Conservation (phyloP, 2,113 vertebrate species). For the Dasyurus viverrinus region DNA sequence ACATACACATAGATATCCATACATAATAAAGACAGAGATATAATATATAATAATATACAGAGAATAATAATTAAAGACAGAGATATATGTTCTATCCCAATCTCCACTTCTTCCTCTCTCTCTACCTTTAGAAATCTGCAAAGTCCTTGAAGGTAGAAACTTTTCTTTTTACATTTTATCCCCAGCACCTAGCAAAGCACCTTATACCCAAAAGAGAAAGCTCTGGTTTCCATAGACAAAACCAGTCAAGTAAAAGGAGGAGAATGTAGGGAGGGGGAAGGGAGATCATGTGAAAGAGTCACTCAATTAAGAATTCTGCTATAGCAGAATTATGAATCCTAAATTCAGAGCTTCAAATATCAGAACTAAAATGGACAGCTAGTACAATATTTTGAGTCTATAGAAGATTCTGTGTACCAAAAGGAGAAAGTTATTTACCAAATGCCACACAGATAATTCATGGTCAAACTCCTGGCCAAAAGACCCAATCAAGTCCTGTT, state of each 20-base stretch:
- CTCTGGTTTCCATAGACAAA: neutral
- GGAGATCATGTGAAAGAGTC: neutral
- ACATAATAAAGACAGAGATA: neutral
- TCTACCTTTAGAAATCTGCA: neutral
- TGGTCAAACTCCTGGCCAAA: neutral
- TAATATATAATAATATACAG: too few relatives aligned
- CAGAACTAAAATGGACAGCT: neutral
- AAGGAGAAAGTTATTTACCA: neutral
- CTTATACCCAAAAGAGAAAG: neutral
- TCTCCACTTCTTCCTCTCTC: neutral
- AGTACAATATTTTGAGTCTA: neutral
- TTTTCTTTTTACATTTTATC: neutral
- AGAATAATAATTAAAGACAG: too few relatives aligned
- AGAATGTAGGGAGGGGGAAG: too few relatives aligned
- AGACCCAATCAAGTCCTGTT: neutral
- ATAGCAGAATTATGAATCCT: neutral
- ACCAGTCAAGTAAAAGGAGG: neutral
- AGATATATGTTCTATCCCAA: neutral
- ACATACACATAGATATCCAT: too few relatives aligned
- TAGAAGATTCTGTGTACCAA: neutral
- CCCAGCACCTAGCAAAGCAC: neutral
- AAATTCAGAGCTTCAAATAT: neutral
- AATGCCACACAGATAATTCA: neutral
- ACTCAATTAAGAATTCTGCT: neutral
- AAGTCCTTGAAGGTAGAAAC: neutral